Percentiles rank a stretch among this genome's conserved stretches.
These are phyloP conservation scores for Xanthorhoe spadicearia DNA, from an alignment of 2,888 invertebrate genomes.

Conservation along the genomic window DNA sequence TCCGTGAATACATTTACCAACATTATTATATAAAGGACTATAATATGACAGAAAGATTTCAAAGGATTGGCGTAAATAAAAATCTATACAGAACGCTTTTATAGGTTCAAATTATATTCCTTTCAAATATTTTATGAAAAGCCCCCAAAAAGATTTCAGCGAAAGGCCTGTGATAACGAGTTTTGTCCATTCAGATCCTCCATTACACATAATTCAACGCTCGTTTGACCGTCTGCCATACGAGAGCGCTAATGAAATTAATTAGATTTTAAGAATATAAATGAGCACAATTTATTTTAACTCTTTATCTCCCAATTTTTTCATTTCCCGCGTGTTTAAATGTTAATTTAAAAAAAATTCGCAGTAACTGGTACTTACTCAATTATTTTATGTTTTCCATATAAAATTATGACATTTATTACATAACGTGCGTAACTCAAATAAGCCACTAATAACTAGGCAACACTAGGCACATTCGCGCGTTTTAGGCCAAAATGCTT, in stretches of 20 bases:
- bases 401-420: background rate
- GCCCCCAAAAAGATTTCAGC: background rate
- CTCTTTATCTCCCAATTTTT: background rate
- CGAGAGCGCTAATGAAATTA: slow-evolving; percentile 5
- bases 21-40: background rate
- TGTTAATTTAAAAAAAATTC: background rate
- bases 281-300: background rate
- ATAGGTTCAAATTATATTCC: background rate
- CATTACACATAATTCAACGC: slow-evolving; percentile 21
- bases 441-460: background rate
- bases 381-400: background rate
- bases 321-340: background rate
- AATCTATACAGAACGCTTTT: background rate
- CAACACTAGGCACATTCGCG: background rate
- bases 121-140: slow-evolving; percentile 3
- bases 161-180: slow-evolving; percentile 12
- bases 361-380: background rate
- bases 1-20: background rate
- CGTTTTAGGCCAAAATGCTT: background rate
- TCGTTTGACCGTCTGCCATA: slow-evolving; percentile 13
- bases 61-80: background rate
- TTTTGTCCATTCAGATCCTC: slow-evolving; percentile 1
- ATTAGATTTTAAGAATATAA: background rate
- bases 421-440: background rate
- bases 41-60: background rate